A percentile compares a stretch with the other conserved stretches of the same genome.
phyloP scores from a whole-genome alignment of 2,888 invertebrate species.

The Erebia palarica region DNA sequence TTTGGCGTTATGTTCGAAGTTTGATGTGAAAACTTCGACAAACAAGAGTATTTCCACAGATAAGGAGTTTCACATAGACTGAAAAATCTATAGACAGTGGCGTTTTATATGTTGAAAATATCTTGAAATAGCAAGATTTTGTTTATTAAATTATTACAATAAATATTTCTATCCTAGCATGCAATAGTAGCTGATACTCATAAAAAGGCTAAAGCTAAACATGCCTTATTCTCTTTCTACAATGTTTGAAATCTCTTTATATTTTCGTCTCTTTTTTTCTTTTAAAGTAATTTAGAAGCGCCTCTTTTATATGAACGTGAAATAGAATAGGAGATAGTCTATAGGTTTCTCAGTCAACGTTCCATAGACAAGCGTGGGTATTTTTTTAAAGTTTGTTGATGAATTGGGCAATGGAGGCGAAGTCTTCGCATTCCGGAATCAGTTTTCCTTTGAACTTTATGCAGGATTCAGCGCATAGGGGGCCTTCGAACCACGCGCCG shows the following conservation, averaged over 20 bases:
- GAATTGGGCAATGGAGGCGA: conserved; percentile 90
- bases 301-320: not conserved
- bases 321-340: not conserved
- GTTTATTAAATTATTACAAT: no score
- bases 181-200: no score
- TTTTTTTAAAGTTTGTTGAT: conserved; percentile 76
- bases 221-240: not conserved
- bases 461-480: conserved; percentile 92
- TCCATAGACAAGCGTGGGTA: conserved; percentile 10
- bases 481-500: conserved; percentile 92
- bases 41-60: conserved; percentile 29
- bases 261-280: not conserved
- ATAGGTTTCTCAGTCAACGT: conserved; percentile 12
- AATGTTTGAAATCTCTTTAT: not conserved
- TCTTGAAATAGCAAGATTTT: no score
- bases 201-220: no score
- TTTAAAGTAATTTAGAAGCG: not conserved
- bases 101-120: no score
- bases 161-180: no score
- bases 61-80: conserved; percentile 8
- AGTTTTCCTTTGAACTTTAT: conserved; percentile 91
- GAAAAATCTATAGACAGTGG: conserved; percentile 4
- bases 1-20: conserved; percentile 41
- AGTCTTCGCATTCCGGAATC: conserved; percentile 93
- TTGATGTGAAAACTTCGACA: conserved; percentile 30